Evolutionary conservation across 2,888 invertebrate genomes (phyloP), one percentile per base, ranked within the genome.

Genomic region (Saturnia japonica): DNA sequence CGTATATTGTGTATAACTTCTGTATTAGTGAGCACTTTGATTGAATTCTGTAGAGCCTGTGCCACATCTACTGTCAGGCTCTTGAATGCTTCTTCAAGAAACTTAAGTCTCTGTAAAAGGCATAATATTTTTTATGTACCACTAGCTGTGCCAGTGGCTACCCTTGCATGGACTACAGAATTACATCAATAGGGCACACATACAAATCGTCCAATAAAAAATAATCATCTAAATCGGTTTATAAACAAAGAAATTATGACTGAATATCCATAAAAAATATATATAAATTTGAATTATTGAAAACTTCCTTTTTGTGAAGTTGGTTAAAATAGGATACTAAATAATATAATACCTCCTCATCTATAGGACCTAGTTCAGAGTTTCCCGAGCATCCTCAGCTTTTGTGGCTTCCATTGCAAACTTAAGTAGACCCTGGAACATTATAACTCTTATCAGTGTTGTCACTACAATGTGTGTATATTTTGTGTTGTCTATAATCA

Each of bases 381-480:
- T 89, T 83, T 0, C 88, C 87, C 0, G 95, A 0, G 95, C 94
- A 87, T 95, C 95, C 82, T 96, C 96, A 34, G 89, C 83, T 79
- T 93, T 93, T 0, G 95, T 95, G 0, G 96, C 96, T 82, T 96
- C 96, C 94, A 96, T 95, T 0, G 96, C 96, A 88, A 96, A 97
- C 72, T 95, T 91, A 19, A 97, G 88, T 2, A 97, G 86, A 19
- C 96, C 96, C 94, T 96, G 93, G 6, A 95, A 71, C 6, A 60
- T n/a, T 34, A 88, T 54, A 22, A 62, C 62, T 25, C 28, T 51
- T 3, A n/a, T 51, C 7, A 68, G 47, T n/a, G n/a, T 54, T 54
- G 7, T 54, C 16, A 51, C 22, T 14, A 19, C 22, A 45, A 9
- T n/a, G n/a, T n/a, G n/a, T n/a, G n/a, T n/a, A n/a, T n/a, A n/a